Base-by-base conservation (phyloP, 2,113 vertebrate species). In the Grammomys surdaster region DNA sequence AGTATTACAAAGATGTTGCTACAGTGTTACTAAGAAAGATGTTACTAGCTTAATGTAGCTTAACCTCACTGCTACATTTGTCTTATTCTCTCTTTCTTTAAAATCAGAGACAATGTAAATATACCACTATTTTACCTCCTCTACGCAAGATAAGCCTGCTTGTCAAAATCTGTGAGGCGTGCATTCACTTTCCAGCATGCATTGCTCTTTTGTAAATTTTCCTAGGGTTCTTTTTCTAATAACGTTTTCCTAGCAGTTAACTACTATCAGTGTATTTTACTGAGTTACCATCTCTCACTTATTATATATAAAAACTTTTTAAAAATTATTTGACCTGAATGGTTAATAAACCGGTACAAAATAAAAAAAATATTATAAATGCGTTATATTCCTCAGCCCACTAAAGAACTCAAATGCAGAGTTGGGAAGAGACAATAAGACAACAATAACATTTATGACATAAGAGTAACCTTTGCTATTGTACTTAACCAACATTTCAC, bases 401-500 rank as follows among this genome's bases (percentile, higher is more conserved):
- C 46, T 65, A 87, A 92, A 92, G 81, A 95, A 82, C 87, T 96
- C 51, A 88, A 87, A 12, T 88, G 14, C 22, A 91, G n/a, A 43
- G 10, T 33, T 13, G 13, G 13, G 90, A 70, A 96, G 31, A 85
- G 46, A 75, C 95, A 95, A 70, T 46, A 67, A 87, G 89, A 65
- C 19, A 76, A 24, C n/a, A 73, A 75, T 58, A 88, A 91, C 69
- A 94, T 81, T 76, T 89, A 60, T 89, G 9, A 73, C 73, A 2
- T 51, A 94, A 93, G 26, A 95, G 63, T 75, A 86, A 80, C 19
- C 78, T 94, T 95, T 75, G 94, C 65, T 76, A 67, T 90, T 73
- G 72, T 81, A 56, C 22, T 56, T 8, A 24, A 63, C 3, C 89
- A 96, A 54, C 46, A 88, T 72, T 91, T 93, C 90, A 11, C 46